These are phyloP conservation scores for Charina bottae DNA, from an alignment of 2,113 vertebrate species.

Conservation along the genomic window DNA sequence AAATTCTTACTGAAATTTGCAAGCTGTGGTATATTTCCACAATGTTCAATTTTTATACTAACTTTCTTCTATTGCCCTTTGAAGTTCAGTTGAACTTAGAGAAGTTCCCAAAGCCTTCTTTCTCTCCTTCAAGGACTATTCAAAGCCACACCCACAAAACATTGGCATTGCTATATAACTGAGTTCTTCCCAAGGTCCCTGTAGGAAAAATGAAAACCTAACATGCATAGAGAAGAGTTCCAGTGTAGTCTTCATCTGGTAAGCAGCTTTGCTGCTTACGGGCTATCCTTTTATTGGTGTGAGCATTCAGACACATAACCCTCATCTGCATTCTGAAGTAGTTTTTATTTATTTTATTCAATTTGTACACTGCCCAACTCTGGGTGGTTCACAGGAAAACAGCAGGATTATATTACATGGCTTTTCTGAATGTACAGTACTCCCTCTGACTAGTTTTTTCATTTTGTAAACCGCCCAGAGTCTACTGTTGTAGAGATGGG, in stretches of 20 bases:
- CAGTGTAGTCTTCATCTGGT: background rate
- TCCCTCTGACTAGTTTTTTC: background rate
- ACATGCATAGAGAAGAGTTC: background rate
- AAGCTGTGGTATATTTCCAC: background rate
- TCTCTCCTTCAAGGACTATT: background rate
- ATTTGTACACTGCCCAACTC: background rate
- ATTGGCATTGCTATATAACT: background rate
- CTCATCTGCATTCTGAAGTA: background rate
- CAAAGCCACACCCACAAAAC: background rate
- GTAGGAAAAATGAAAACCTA: background rate
- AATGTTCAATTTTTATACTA: background rate
- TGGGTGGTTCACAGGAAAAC: background rate
- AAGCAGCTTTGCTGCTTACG: background rate
- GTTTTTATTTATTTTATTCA: background rate
- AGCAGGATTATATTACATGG: background rate
- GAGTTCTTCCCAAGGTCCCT: background rate
- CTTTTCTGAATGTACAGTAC: background rate
- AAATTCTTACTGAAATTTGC: background rate
- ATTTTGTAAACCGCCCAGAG: too few species aligned
- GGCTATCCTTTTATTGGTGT: background rate
- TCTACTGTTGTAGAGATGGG: too few species aligned
- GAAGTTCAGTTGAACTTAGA: background rate
- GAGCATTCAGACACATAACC: background rate
- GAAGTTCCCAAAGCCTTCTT: background rate
- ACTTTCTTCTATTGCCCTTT: background rate